phyloP scores from a whole-genome alignment of 2,888 invertebrate genomes.

The Caenorhabditis sinica region DNA sequence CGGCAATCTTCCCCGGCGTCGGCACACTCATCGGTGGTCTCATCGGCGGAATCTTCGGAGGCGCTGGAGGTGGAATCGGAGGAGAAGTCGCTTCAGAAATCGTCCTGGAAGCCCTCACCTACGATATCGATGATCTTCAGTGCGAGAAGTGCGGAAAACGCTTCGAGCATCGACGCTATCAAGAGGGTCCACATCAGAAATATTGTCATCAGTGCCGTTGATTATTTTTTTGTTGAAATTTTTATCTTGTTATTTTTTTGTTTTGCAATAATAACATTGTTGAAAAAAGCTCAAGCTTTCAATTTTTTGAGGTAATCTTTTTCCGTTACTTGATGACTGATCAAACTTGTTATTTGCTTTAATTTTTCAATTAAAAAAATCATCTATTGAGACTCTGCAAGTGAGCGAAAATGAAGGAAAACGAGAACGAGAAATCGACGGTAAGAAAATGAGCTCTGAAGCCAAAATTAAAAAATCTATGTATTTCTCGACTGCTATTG shows the following conservation, averaged over 20 bases:
- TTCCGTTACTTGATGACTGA: no score
- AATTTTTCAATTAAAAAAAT: no score
- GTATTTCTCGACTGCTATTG: no score
- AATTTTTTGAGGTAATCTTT: no score
- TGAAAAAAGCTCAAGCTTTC: no score
- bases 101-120: slow-evolving; percentile 8
- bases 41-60: slow-evolving; percentile 35
- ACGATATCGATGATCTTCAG: slow-evolving; percentile 3
- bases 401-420: no score
- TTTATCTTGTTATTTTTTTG: slow-evolving; percentile 13
- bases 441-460: no score
- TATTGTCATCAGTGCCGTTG: slow-evolving; percentile 3
- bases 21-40: slow-evolving; percentile 29
- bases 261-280: neutral
- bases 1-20: slow-evolving; percentile 38
- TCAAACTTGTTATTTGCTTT: no score
- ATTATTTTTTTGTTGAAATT: neutral
- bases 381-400: no score
- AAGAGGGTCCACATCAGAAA: slow-evolving; percentile 6
- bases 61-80: slow-evolving; percentile 12
- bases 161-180: slow-evolving; percentile 16
- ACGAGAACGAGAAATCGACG: no score
- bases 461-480: no score
- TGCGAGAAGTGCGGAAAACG: slow-evolving; percentile 11
- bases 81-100: slow-evolving; percentile 12